A percentile compares a stretch with the other conserved stretches of the same genome.
phyloP scores from a whole-genome alignment of 1,140 invertebrate species.

The Trichomalopsis sarcophagae region DNA sequence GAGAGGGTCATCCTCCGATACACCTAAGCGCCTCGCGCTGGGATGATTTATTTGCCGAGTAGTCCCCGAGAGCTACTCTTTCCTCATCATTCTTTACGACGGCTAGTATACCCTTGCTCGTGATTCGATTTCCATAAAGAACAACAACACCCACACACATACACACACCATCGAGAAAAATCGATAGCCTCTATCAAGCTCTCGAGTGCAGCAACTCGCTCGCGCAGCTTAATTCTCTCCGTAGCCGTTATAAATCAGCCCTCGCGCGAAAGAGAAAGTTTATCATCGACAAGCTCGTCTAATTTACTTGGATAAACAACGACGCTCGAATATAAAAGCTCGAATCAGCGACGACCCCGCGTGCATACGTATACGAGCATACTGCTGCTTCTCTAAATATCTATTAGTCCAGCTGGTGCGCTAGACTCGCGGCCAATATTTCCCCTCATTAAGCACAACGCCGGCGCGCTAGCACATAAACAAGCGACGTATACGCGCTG shows the following conservation, averaged over 20 bases:
- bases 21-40: background rate
- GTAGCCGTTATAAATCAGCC: background rate
- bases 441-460: constrained; percentile 1
- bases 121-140: constrained; percentile 4
- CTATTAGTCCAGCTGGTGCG: background rate
- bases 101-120: background rate
- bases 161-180: background rate
- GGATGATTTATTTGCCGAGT: background rate
- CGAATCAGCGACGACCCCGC: too few species aligned
- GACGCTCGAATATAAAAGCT: too few species aligned
- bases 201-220: too few species aligned
- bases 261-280: too few species aligned
- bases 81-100: background rate
- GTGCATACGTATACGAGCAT: background rate
- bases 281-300: too few species aligned
- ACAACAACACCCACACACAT: background rate
- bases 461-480: background rate
- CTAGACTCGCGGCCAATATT: background rate
- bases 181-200: background rate
- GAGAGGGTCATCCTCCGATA: background rate
- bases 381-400: background rate
- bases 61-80: too few species aligned
- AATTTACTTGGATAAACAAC: too few species aligned
- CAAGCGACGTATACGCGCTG: background rate
- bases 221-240: background rate